These are phyloP conservation scores for Rotaria socialis DNA, from an alignment of 2,888 invertebrate genomes.

Conservation along the genomic window DNA sequence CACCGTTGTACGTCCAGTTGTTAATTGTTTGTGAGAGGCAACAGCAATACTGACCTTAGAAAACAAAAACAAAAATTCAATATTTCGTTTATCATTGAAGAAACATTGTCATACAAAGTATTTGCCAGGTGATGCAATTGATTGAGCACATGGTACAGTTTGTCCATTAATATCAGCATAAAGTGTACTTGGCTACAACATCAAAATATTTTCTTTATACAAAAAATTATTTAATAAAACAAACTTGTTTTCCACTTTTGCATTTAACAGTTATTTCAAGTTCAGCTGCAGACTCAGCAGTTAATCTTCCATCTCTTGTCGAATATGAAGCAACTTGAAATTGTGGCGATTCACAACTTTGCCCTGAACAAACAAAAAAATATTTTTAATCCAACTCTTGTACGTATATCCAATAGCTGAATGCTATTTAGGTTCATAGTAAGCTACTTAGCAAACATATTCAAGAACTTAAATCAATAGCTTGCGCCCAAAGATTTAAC, in stretches of 20 bases:
- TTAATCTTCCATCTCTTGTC: neutral
- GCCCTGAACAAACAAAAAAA: neutral
- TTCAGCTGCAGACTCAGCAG: neutral
- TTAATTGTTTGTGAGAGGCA: neutral
- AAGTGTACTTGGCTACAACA: neutral
- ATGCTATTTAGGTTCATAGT: no score
- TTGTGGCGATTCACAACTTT: neutral
- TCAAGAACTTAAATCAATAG: no score
- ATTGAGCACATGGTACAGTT: conserved; percentile 16
- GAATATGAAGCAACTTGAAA: neutral
- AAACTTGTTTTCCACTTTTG: conserved; percentile 17
- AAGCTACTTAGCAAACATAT: no score
- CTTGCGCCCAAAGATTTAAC: no score
- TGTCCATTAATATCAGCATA: conserved; percentile 17
- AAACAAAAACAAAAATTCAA: no score
- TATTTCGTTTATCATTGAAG: no score
- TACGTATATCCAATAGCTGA: no score
- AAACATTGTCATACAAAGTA: neutral
- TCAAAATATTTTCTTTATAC: no score
- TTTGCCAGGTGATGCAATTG: neutral
- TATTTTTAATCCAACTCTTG: neutral
- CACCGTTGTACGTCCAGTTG: neutral
- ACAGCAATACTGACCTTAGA: neutral
- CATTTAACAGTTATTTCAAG: conserved; percentile 22
- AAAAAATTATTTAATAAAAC: neutral